A percentile compares a stretch with the other conserved stretches of the same genome.
Conservation (phyloP, 2,797 vertebrate species). For the Fratercula arctica region DNA sequence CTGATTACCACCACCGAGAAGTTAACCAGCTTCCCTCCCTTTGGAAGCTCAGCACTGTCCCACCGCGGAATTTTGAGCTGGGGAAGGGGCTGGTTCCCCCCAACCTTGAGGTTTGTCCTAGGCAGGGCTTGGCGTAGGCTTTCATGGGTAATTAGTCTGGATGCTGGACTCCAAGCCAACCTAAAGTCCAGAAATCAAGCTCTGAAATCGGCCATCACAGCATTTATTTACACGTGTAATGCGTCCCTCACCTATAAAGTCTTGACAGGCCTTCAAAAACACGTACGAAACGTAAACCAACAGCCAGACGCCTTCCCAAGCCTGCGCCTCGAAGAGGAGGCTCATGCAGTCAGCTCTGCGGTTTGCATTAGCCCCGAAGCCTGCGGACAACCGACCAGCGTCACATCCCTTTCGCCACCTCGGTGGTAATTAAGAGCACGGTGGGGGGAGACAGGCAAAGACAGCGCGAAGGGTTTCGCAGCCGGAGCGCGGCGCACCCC, state of each 20-base stretch:
- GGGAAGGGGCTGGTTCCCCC: neutral
- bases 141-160: rapidly evolving
- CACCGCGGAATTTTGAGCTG: neutral
- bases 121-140: too few species aligned
- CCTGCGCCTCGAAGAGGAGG: neutral
- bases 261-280: neutral
- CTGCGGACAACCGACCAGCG: neutral
- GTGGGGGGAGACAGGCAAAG: neutral
- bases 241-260: neutral
- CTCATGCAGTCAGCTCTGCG: neutral
- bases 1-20: neutral
- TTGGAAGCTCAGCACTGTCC: neutral
- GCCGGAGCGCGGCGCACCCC: neutral
- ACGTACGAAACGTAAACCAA: rapidly evolving
- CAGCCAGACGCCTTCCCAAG: rapidly evolving
- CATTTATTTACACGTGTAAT: neutral
- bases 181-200: neutral
- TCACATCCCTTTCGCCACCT: neutral
- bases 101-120: too few species aligned
- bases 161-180: neutral
- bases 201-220: neutral
- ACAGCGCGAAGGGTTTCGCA: rapidly evolving
- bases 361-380: neutral
- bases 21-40: neutral
- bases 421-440: rapidly evolving